phyloP scores from a whole-genome alignment of 2,113 vertebrate genomes.

The Procapra przewalskii region DNA sequence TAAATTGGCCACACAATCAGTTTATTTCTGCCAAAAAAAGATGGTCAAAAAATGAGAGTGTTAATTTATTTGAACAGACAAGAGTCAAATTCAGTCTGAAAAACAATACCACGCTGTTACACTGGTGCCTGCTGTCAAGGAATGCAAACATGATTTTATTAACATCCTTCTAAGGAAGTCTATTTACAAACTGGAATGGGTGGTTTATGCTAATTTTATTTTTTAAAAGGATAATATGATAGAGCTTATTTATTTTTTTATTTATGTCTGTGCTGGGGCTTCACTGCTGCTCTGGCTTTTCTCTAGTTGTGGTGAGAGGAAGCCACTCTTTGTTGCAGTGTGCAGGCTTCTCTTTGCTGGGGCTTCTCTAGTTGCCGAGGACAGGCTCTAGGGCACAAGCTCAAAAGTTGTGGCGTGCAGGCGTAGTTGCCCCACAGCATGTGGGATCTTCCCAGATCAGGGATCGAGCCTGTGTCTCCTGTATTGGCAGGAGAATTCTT shows the following conservation, averaged over 20 bases:
- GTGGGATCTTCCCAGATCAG: neutral
- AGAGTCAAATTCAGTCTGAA: neutral
- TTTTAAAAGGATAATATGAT: neutral
- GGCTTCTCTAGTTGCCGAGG: neutral
- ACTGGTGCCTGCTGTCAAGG: neutral
- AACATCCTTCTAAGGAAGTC: neutral
- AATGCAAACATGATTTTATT: neutral
- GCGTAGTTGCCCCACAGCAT: rapidly evolving
- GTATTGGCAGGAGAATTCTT: neutral
- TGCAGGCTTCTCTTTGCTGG: neutral
- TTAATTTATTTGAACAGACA: constrained; percentile 44
- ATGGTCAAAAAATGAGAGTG: neutral
- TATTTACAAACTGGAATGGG: neutral
- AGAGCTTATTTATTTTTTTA: neutral
- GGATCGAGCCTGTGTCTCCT: neutral
- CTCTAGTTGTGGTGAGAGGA: neutral
- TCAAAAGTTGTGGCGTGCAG: neutral
- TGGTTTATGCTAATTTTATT: neutral
- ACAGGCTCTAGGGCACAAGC: neutral
- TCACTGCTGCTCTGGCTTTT: neutral
- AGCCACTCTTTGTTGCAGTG: neutral
- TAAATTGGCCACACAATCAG: neutral
- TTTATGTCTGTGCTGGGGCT: neutral
- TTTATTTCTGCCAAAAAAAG: constrained; percentile 43
- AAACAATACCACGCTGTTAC: neutral